Conservation (phyloP, 2,797 vertebrate species). For the Falco novaeseelandiae region DNA sequence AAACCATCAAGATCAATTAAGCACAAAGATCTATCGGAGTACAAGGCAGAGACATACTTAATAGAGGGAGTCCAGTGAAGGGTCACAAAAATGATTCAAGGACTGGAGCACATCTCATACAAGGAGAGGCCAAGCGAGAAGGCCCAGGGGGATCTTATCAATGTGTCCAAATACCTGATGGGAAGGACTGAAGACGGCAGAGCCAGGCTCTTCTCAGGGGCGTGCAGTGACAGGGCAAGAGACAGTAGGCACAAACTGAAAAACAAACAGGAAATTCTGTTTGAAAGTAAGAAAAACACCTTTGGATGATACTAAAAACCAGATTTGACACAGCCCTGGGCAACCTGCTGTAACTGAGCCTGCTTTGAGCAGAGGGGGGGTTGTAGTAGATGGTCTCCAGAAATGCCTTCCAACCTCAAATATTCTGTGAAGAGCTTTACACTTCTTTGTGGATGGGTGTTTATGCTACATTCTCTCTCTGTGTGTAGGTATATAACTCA, state of each 20-base stretch:
- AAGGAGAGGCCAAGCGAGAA: not conserved
- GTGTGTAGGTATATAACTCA: too few species aligned
- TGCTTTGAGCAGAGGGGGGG: not conserved
- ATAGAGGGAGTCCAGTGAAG: not conserved
- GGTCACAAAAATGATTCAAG: not conserved
- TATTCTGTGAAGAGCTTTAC: not conserved
- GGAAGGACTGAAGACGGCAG: accelerated
- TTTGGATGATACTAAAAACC: not conserved
- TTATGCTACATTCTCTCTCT: not conserved
- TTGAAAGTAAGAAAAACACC: not conserved
- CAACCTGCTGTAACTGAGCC: not conserved
- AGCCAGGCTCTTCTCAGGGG: too few species aligned
- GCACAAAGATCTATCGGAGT: not conserved
- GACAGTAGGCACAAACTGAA: not conserved
- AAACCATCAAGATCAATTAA: not conserved
- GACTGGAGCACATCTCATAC: not conserved
- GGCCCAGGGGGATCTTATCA: not conserved
- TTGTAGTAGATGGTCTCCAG: not conserved
- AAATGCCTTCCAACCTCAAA: not conserved
- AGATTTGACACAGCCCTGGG: not conserved
- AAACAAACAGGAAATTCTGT: not conserved
- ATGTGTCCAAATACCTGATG: not conserved
- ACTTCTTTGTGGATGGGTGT: not conserved
- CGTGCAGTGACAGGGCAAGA: not conserved
- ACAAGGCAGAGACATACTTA: not conserved